Evolutionary conservation across 2,797 vertebrate genomes (phyloP), one percentile per base, ranked within the genome.

Genomic region (Linurgus olivaceus): DNA sequence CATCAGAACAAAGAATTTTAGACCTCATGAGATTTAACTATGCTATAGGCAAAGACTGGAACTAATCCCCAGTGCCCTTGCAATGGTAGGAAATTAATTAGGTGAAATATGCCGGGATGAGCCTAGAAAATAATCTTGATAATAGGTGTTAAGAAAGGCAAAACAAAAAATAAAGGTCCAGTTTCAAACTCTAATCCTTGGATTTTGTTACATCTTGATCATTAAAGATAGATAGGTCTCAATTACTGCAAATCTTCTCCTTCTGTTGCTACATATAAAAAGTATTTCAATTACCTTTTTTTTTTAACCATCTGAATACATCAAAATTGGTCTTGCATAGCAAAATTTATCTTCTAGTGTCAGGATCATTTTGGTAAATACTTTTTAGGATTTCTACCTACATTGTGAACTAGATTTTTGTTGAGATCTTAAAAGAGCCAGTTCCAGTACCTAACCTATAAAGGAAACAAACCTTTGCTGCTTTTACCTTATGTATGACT

Each of bases 31-130:
- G 93, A 50, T 92, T 91, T 94, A 94, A 52, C 77, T 81, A 3
- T 42, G 84, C 86, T 92, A 85, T 61, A 91, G 84, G 93, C 94
- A 89, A 93, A 93, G 91, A 79, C 77, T 89, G 63, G 59, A 95
- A 87, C 84, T 92, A 94, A 87, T 95, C 84, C 81, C 86, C 50
- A 82, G 20, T 74, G 81, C 23, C 63, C 51, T 58, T 87, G 59
- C 74, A 89, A 35, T 55, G 59, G 71, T 74, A 91, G 37, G 63
- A 95, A 94, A 95, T 85, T 96, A 94, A 92, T 92, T 95, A 92
- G 87, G 44, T 85, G 31, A 93, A 89, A 93, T 92, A 85, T 93
- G 74, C 67, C 84, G 85, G 25, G 44, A 71, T 87, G 74, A 91
- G 52, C 71, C 78, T 33, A 50, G 35, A 94, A 89, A 92, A 87